Base-by-base conservation (phyloP, 2,888 invertebrate genomes). In the Capitulum mitella region DNA sequence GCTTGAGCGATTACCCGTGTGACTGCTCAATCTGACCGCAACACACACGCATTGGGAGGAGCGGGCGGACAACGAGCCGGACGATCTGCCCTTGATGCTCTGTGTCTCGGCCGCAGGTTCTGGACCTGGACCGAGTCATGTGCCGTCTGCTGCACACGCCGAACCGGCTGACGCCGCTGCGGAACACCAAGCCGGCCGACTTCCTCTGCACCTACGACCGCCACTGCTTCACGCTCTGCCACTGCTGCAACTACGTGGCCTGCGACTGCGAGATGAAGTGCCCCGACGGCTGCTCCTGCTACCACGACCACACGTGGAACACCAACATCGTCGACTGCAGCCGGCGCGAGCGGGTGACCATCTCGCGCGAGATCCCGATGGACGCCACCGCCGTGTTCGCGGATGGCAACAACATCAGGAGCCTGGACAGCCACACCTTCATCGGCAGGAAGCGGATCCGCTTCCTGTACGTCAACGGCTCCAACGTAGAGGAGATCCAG, bases 211-310 rank as follows among this genome's bases (percentile, higher is more conserved):
- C 92, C 81, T 97, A 97, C 87, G 92, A 92, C 87, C 92, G 93
- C 64, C 95, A 96, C 86, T 97, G 97, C 87, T 96, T 95, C 86
- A 93, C 96, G 26, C 89, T 95, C 81, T 97, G 97, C 85, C 94
- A 95, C 85, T 97, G 97, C 88, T 97, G 97, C 87, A 95, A 96
- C 86, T 97, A 95, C 87, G 96, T 95, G 86, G 95, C 95, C 78
- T 97, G 97, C 88, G 97, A 97, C 87, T 97, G 97, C 88, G 94
- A 96, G 88, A 96, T 96, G 93, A 95, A 93, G 82, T 97, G 97
- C 86, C 97, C 97, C 77, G 90, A 89, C 76, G 94, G 95, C 86
- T 97, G 97, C 88, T 93, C 93, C 80, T 97, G 97, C 85, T 97
- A 95, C 88, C 95, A 95, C 85, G 96, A 97, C 87, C 93, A 94